Evolutionary conservation across 1,140 invertebrate genomes (phyloP), one percentile per base, ranked within the genome.

Genomic region (Portunus trituberculatus): DNA sequence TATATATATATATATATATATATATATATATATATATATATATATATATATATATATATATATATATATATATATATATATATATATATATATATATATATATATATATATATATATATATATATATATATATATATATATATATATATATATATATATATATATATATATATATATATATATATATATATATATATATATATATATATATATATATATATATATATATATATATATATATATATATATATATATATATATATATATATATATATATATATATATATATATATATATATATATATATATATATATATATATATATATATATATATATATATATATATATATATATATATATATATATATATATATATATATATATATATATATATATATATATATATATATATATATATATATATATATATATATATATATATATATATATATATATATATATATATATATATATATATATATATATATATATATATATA

Each of bases 61-160:
- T 86, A 25, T 86, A 86, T 86, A 86, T 86, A 86, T 86, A 86
- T 86, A 86, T 86, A 86, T 86, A 86, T 86, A 86, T 86, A 86
- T 86, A 86, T 86, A 86, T 86, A 86, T 86, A 86, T 86, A 86
- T 86, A 86, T 86, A 86, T 86, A 86, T 86, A 86, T 86, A 86
- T 86, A 86, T 16, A 25, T 84, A 25, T 14, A 84, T 25, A 84
- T 84, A 25, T 28, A 14, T 83, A 83, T 7, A 28, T 83, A 31
- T 83, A 83, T n/a, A 39, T 39, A 39, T 59, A 59, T 59, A 59
- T 59, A 12, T 59, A 14, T 0, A 14, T 2, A 59, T 2, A 59
- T n/a, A 39, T 39, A 39, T 39, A 39, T 39, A 39, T 86, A 25
- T 86, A 86, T 86, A 86, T 86, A 86, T 86, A 86, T 86, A 86